Base-by-base conservation (phyloP, 2,888 invertebrate genomes). In the Luffia ferchaultella region DNA sequence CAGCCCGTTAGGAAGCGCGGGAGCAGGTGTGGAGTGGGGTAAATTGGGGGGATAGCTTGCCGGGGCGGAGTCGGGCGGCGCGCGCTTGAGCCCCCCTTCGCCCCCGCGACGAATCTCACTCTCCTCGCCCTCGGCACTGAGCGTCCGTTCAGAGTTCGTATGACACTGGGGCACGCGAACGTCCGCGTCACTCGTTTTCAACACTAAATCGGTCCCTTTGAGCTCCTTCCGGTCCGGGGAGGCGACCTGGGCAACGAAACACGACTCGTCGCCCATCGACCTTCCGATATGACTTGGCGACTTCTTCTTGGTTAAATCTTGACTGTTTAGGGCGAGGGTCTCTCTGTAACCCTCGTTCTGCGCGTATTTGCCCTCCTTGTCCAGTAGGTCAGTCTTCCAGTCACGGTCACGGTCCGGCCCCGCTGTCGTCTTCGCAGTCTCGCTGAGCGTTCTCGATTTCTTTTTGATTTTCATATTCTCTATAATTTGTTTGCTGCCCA, bases 301-400 rank as follows among this genome's bases (percentile, higher is more conserved):
- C n/a, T n/a, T n/a, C n/a, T n/a, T n/a, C n/a, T n/a, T n/a, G n/a
- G n/a, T n/a, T n/a, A n/a, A n/a, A 12, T 78, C 78, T 53, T 76
- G 75, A 52, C 82, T 80, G 61, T 78, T 75, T 3, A 62, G 48
- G 20, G 50, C 50, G 16, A 44, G 60, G 42, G 60, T 68, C 74
- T 83, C 84, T 82, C 84, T 78, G 67, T 83, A 84, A 51, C 83
- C 84, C 55, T 82, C 84, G 58, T 79, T 82, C 59, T 80, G 82
- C 52, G 79, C 79, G 60, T 83, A 82, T 53, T 80, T 78, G 45
- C 86, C 86, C 53, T 87, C 87, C 51, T 85, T 85, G 52, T 86
- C 83, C 56, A 85, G 68, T 55, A 80, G 66, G 61, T 87, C 87
- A 64, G 19, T 12, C 5, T 30, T 12, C 3, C 5, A 30, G 12